phyloP scores from a whole-genome alignment of 2,888 invertebrate species.

The Andrena hattorfiana region DNA sequence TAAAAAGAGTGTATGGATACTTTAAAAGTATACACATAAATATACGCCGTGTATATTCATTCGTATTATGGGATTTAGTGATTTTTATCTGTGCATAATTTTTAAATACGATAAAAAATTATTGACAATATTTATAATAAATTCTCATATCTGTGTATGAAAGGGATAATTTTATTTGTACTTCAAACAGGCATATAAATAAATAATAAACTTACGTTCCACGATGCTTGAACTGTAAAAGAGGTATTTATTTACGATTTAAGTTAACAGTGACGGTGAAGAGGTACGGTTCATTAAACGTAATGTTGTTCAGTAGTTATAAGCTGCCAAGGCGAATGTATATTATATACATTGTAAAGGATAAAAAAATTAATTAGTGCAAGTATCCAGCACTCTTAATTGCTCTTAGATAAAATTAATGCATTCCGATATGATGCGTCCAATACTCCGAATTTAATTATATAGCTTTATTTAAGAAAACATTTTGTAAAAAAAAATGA shows the following conservation, averaged over 20 bases:
- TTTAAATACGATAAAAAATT: slow-evolving; percentile 26
- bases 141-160: slow-evolving; percentile 10
- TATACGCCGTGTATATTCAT: slow-evolving; percentile 19
- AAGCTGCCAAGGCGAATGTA: slow-evolving; percentile 74
- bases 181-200: slow-evolving; percentile 17
- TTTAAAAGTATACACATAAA: slow-evolving; percentile 40
- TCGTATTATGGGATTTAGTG: slow-evolving; percentile 15
- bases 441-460: slow-evolving; percentile 82
- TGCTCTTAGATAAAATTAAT: slow-evolving; percentile 76
- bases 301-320: slow-evolving; percentile 53
- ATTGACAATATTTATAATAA: slow-evolving; percentile 32
- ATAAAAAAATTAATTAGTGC: slow-evolving; percentile 59
- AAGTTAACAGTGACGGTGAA: slow-evolving; percentile 14
- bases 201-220: slow-evolving; percentile 17
- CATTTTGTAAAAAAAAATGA: slow-evolving; percentile 70
- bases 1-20: slow-evolving; percentile 76
- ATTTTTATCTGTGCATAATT: slow-evolving; percentile 18
- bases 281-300: slow-evolving; percentile 44
- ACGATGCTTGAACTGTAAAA: slow-evolving; percentile 1
- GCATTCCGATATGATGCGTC: slow-evolving; percentile 81
- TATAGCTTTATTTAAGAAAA: slow-evolving; percentile 74
- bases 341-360: slow-evolving; percentile 60
- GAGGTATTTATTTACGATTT: slow-evolving; percentile 11
- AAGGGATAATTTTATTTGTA: slow-evolving; percentile 30
- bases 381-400: slow-evolving; percentile 78